Evolutionary conservation across 2,888 invertebrate species (phyloP).

Genomic region (Norana najaformis): DNA sequence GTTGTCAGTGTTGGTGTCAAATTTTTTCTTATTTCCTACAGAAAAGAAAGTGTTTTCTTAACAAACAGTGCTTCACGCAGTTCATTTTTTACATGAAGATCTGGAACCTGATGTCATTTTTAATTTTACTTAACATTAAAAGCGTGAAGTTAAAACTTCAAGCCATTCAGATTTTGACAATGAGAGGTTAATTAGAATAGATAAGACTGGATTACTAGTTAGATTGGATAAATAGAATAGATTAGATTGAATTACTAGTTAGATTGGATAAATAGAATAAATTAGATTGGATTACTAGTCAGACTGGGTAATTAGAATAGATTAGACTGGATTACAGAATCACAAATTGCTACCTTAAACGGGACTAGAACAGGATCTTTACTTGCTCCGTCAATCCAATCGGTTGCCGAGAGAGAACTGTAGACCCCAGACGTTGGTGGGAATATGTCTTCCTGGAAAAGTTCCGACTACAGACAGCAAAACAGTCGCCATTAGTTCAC

Average conservation of each 20-base stretch:
- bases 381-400: conserved; percentile 81
- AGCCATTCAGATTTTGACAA: neutral
- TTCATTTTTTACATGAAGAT: neutral
- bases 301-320: too few relatives aligned
- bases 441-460: conserved; percentile 95
- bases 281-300: too few relatives aligned
- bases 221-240: too few relatives aligned
- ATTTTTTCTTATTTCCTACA: neutral
- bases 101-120: too few relatives aligned
- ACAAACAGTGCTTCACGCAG: neutral
- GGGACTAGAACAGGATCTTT: conserved; percentile 89
- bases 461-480: conserved; percentile 73
- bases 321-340: too few relatives aligned
- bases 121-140: neutral
- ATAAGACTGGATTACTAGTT: too few relatives aligned
- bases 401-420: conserved; percentile 85
- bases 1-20: neutral
- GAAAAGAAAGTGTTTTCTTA: neutral
- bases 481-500: neutral
- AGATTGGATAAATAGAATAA: too few relatives aligned
- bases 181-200: too few relatives aligned
- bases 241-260: too few relatives aligned
- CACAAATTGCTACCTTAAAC: conserved; percentile 71
- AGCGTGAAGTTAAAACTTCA: neutral
- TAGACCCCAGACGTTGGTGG: conserved; percentile 91